Evolutionary conservation across 2,113 vertebrate species (phyloP), one percentile per base, ranked within the genome.

Genomic region (Artemisiospiza belli): DNA sequence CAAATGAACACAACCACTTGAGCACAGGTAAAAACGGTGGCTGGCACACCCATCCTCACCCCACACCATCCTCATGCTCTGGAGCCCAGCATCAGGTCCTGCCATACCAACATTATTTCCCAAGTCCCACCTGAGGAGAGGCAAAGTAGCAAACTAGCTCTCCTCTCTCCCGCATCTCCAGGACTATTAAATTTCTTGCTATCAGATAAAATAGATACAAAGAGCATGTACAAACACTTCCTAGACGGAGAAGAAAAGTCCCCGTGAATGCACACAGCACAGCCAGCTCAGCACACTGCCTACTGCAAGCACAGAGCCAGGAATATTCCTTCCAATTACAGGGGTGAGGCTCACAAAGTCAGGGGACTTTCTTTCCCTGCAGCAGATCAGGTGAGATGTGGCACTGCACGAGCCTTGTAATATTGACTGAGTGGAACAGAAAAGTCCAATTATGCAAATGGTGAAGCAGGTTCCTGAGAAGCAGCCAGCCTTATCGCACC

Each of bases 391-490:
- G 95, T 83, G 94, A 97, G 92, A 57, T 88, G 94, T 66, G 6
- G 16, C 89, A 61, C 89, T 81, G 76, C 2, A 0, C 1, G 13
- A 93, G 83, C 92, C 92, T 59, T 66, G 78, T 96, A 92, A 90
- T 73, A 87, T 37, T 69, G 94, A 96, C 94, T 76, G 89, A 94
- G 90, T 19, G 90, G 87, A 94, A 96, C 61, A 93, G 92, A 82
- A 79, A 92, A 95, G 94, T 83, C 92, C 96, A 97, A 96, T 97
- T 97, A 96, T 94, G 94, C 13, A 97, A 97, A 97, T 73, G 87
- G 75, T 63, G 75, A 76, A 94, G 94, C 90, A 64, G 72, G 91
- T 51, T 95, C 84, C 82, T 1, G 10, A 69, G 91, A 80, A 96
- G 92, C 92, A 96, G 94, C 20, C 96, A 83, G 91, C 87, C 89